These are phyloP conservation scores for Micrasema longulum DNA, from an alignment of 1,140 invertebrate genomes.

Conservation along the genomic window DNA sequence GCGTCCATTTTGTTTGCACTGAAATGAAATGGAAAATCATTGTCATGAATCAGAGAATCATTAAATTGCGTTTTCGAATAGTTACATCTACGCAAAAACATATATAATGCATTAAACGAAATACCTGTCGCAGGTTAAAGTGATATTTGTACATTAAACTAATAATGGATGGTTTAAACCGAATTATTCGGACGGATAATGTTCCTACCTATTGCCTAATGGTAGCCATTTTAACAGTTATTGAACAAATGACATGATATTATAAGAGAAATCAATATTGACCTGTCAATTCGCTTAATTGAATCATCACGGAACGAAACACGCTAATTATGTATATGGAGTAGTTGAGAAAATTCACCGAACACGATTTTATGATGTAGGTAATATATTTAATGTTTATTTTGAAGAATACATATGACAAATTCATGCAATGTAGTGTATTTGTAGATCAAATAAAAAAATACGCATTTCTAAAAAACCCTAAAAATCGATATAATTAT, in stretches of 20 bases:
- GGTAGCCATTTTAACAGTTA: slow-evolving; percentile 24
- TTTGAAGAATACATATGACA: too few relatives aligned
- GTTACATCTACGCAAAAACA: neutral
- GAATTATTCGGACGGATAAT: slow-evolving; percentile 19
- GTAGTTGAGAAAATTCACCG: slow-evolving; percentile 9
- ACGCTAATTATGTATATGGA: slow-evolving; percentile 25
- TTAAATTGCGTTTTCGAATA: too few relatives aligned
- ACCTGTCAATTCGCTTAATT: slow-evolving; percentile 21
- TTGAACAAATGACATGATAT: slow-evolving; percentile 19
- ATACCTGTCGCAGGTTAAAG: neutral
- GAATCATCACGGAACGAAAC: slow-evolving; percentile 14
- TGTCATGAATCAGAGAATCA: too few relatives aligned
- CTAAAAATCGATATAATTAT: neutral
- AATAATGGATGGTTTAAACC: slow-evolving; percentile 18
- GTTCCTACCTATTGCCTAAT: too few relatives aligned
- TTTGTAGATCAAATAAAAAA: too few relatives aligned
- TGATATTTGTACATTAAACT: slow-evolving; percentile 13
- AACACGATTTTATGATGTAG: neutral
- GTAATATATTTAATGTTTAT: neutral
- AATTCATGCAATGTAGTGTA: too few relatives aligned
- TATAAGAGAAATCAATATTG: slow-evolving; percentile 14
- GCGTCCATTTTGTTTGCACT: neutral
- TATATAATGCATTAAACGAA: neutral
- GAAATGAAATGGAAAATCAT: too few relatives aligned
- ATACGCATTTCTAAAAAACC: neutral